These are phyloP conservation scores for Mythimna ferrago DNA, from an alignment of 2,888 invertebrate genomes.

Conservation along the genomic window DNA sequence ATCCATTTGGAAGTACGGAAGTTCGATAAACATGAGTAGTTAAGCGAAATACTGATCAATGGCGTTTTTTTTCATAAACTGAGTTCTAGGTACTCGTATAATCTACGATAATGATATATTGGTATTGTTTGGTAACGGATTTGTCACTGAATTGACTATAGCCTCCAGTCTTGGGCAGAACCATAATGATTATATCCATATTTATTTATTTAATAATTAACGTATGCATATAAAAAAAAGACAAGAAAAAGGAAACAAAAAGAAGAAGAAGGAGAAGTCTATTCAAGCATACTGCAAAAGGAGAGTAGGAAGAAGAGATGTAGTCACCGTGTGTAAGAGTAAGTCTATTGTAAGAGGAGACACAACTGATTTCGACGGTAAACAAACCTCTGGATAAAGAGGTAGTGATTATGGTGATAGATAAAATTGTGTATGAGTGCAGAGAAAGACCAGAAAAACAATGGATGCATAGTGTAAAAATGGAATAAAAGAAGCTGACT, in stretches of 20 bases:
- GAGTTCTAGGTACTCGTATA: slow-evolving; percentile 3
- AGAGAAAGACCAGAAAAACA: neutral
- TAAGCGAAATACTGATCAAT: slow-evolving; percentile 63
- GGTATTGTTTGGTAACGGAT: slow-evolving; percentile 11
- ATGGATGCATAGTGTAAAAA: no score
- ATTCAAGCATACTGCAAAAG: no score
- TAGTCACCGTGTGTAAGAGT: no score
- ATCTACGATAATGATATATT: slow-evolving; percentile 19
- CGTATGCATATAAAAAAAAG: no score
- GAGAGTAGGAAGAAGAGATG: no score
- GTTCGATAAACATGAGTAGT: slow-evolving; percentile 63
- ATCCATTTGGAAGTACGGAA: slow-evolving; percentile 68
- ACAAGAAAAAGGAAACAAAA: no score
- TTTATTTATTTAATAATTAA: no score
- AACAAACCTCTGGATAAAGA: neutral
- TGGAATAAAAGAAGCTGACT: no score
- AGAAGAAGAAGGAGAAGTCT: no score
- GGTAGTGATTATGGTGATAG: neutral
- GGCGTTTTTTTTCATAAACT: slow-evolving; percentile 42
- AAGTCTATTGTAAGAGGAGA: no score
- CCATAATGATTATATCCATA: no score
- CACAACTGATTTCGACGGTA: neutral
- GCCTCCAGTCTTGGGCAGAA: neutral
- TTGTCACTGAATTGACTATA: slow-evolving; percentile 4
- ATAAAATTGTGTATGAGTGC: neutral